Base-by-base conservation (phyloP, 2,113 vertebrate species). In the Salvelinus fontinalis region DNA sequence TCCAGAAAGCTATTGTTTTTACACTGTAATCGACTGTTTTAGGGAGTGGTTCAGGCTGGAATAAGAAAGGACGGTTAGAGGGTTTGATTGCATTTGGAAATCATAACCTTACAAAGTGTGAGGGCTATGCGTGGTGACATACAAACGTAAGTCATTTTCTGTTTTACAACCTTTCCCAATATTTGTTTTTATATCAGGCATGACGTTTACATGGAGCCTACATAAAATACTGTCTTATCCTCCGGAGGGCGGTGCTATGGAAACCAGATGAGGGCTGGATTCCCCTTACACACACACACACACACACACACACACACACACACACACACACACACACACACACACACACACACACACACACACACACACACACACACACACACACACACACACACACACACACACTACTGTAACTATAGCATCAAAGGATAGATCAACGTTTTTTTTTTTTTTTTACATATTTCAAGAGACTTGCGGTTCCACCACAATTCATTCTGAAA, bases 221-320 rank as follows among this genome's bases (percentile, higher is more conserved):
- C 73, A 66, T 75, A 59, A 75, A 71, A 75, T 62, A 20, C 18
- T 27, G 44, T 62, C 80, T 83, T 73, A 78, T 67, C 86, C 89
- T 88, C 90, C 31, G 5, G 87, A 87, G 89, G 92, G 91, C 90
- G 93, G 91, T 93, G 87, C 93, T 91, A 94, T 94, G 94, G 93
- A 93, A 94, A 94, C 93, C 84, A 90, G 83, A 89, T 66, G 81
- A 87, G 79, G 74, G 85, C 89, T 82, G 83, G 79, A 85, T 81
- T 72, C 80, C 71, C 78, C 73, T 75, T 81, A 5, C 29, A 27
- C 7, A 18, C 24, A 48, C 26, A 27, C 26, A 29, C 78, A 75
- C 79, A 83, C 80, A 65, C 44, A 62, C 73, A 22, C 8, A 82
- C 44, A 18, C 70, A 78, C 44, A 24, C 34, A 48, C 48, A 39